phyloP scores from a whole-genome alignment of 1,140 invertebrate genomes.

The Bombus breviceps region DNA sequence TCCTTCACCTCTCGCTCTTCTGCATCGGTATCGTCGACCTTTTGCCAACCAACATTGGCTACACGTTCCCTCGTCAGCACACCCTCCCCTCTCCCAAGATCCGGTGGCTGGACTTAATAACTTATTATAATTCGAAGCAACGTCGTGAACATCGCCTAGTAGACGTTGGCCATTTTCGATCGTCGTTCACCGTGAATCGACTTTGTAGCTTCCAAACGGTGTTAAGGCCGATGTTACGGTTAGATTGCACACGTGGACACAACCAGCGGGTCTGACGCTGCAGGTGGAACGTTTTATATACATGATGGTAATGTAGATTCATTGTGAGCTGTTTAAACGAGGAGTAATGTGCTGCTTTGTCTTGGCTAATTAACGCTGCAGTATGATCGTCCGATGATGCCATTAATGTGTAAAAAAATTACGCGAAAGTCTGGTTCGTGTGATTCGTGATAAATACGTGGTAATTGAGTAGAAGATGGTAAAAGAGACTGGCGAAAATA shows the following conservation, averaged over 20 bases:
- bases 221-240: not conserved
- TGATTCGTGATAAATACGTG: constrained; percentile 26
- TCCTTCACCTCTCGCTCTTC: constrained; percentile 17
- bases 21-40: constrained; percentile 45
- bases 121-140: constrained; percentile 73
- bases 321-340: constrained; percentile 10
- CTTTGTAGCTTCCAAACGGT: not conserved
- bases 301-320: not conserved
- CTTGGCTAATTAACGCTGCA: constrained; percentile 10
- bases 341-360: constrained; percentile 13
- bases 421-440: not conserved
- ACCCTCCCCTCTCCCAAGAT: not conserved
- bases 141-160: constrained; percentile 4
- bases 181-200: not conserved
- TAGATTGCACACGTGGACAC: not conserved
- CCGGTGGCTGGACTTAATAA: constrained; percentile 70
- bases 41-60: constrained; percentile 52
- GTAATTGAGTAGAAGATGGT: constrained; percentile 3
- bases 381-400: not conserved
- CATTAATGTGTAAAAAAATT: not conserved
- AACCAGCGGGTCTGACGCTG: not conserved
- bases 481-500: not conserved
- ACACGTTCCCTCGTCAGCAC: constrained; percentile 33
- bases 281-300: constrained; percentile 27
- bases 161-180: constrained; percentile 29